Percentiles rank a stretch among this genome's conserved stretches.
phyloP scores from a whole-genome alignment of 2,888 invertebrate species.

The Mechanitis messenoides region DNA sequence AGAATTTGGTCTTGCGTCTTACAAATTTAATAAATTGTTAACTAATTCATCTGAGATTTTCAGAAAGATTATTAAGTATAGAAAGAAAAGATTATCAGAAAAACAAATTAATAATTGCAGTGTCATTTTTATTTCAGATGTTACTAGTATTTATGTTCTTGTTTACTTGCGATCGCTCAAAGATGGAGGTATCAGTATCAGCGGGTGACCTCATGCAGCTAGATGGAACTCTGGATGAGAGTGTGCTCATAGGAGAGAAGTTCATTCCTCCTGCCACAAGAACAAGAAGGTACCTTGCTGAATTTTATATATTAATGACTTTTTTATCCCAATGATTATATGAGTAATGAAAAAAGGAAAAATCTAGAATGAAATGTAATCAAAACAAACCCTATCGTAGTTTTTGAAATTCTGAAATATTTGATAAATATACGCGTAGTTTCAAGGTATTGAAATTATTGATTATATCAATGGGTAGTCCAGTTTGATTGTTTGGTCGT shows the following conservation, averaged over 20 bases:
- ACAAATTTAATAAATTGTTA: no score
- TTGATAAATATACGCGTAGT: no score
- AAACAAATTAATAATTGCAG: neutral
- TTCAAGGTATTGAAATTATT: no score
- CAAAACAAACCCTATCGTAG: no score
- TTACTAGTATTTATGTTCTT: conserved; percentile 64
- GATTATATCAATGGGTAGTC: no score
- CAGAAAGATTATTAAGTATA: no score
- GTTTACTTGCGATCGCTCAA: conserved; percentile 55
- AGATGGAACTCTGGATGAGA: conserved; percentile 71
- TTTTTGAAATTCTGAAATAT: no score
- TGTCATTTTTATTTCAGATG: conserved; percentile 41
- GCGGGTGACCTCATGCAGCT: conserved; percentile 70
- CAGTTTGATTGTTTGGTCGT: no score
- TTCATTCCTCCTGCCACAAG: conserved; percentile 45
- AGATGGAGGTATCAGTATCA: conserved; percentile 67
- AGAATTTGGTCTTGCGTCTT: no score
- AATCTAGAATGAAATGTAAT: neutral
- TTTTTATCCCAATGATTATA: no score
- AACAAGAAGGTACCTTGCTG: conserved; percentile 50
- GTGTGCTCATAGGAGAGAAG: conserved; percentile 67
- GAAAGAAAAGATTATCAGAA: no score
- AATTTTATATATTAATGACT: neutral
- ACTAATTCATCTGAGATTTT: no score
- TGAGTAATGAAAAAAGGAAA: neutral